phyloP scores from a whole-genome alignment of 2,888 invertebrate species.

The Platerodrilus igneus region DNA sequence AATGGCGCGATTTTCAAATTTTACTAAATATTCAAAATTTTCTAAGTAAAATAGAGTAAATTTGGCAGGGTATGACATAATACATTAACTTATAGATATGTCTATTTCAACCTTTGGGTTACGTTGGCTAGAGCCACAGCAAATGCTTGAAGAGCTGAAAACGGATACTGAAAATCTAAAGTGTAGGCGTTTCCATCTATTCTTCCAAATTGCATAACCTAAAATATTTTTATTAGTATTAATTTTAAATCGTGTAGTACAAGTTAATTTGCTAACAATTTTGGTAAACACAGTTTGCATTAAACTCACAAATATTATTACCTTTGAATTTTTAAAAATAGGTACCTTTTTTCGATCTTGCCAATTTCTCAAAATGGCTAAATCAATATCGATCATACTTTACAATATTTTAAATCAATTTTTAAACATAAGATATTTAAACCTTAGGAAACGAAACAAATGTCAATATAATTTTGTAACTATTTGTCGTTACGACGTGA shows the following conservation, averaged over 20 bases:
- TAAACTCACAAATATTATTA: too few species aligned
- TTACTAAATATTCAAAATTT: slow-evolving; percentile 4
- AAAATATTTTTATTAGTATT: too few species aligned
- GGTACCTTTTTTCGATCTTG: too few species aligned
- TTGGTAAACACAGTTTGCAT: slow-evolving; percentile 2
- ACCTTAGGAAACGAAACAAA: too few species aligned
- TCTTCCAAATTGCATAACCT: slow-evolving; percentile 99
- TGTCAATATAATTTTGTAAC: too few species aligned
- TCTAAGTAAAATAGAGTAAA: slow-evolving; percentile 13
- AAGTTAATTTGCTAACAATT: slow-evolving; percentile 10
- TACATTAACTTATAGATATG: slow-evolving; percentile 20
- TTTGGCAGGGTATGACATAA: slow-evolving; percentile 19
- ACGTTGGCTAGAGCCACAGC: slow-evolving; percentile 96
- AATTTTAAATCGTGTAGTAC: neutral
- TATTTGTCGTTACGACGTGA: too few species aligned
- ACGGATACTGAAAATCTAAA: slow-evolving; percentile 97
- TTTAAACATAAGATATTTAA: too few species aligned
- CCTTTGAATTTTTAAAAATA: too few species aligned
- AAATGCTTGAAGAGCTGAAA: slow-evolving; percentile 97
- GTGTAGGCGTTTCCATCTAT: slow-evolving; percentile 99
- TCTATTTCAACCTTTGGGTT: slow-evolving; percentile 87
- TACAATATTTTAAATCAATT: too few species aligned
- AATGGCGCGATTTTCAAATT: too few species aligned
- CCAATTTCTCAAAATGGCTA: too few species aligned
- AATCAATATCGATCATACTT: too few species aligned